phyloP scores from a whole-genome alignment of 2,113 vertebrate species.

The Lophochroa leadbeateri region DNA sequence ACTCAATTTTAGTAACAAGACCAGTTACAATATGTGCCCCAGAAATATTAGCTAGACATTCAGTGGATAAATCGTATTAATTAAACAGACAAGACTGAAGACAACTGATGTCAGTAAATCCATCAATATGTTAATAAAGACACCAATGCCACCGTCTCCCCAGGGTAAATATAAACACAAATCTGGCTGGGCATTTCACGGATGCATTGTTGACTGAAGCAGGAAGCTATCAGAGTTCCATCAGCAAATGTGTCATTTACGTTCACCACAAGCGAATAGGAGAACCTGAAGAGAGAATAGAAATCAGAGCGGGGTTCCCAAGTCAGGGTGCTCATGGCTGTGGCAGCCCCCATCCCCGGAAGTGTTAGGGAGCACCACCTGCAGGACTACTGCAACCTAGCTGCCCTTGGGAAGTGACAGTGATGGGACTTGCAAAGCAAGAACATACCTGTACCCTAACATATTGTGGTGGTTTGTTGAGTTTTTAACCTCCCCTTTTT shows the following conservation, averaged over 20 bases:
- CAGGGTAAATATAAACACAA: neutral
- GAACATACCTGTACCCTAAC: neutral
- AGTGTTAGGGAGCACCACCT: neutral
- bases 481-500: neutral
- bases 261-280: neutral
- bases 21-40: neutral
- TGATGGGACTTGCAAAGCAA: neutral
- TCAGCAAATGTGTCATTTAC: neutral
- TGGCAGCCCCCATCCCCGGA: neutral
- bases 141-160: neutral
- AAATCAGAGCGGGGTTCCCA: neutral
- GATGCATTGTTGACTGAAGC: neutral
- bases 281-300: neutral
- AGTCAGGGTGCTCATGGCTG: neutral
- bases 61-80: slow-evolving; percentile 29
- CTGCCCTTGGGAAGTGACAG: neutral
- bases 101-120: slow-evolving; percentile 4
- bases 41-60: slow-evolving; percentile 13
- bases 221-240: neutral
- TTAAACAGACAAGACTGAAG: slow-evolving; percentile 15
- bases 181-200: neutral
- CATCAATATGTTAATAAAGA: neutral
- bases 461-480: neutral
- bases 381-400: neutral
- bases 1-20: slow-evolving; percentile 5